Base-by-base conservation (phyloP, 2,888 invertebrate genomes). In the Strigamia crassipes region DNA sequence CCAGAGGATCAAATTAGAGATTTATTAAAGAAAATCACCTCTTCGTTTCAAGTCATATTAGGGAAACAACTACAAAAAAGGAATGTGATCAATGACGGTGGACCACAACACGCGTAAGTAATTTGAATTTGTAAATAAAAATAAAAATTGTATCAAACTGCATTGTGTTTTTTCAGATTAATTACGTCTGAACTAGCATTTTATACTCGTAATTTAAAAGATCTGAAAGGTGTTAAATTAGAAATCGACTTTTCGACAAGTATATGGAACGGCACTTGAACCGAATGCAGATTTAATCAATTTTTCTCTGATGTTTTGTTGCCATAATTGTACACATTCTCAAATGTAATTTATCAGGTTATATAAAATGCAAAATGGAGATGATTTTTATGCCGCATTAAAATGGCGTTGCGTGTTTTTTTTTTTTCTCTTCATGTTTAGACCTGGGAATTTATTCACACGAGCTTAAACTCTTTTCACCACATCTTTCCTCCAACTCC, bases 31-130 rank as follows among this genome's bases (percentile, higher is more conserved):
- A 92, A 92, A 86, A 93, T 96, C 81, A 94, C 96, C 89, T 92
- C 92, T 87, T 93, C 93, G 86, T 96, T 98, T 87, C 96, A 96
- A 89, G 93, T 93, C 85, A 93, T 94, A 87, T 89, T 97, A 85
- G 91, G 94, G 88, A 94, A 95, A 86, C 94, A 96, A 87, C 89
- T 98, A 85, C 87, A 92, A 3, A 93, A 93, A 88, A 92, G 96
- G 91, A 95, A 96, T 87, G 95, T 98, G 85, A 92, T 93, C 82
- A 97, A 96, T 85, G 96, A 97, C 89, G 97, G 97, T n/a, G 96
- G 97, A 79, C 97, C 97, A 1, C 96, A 97, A 87, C 97, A 97
- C 87, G 97, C 96, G 91, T 91, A 87, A 86, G 86, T 86, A 27
- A 23, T 80, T 80, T 51, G 23, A 38, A 80, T 27, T 27, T 27